Conservation (phyloP, 2,797 vertebrate genomes). For the Eremophila alpestris region DNA sequence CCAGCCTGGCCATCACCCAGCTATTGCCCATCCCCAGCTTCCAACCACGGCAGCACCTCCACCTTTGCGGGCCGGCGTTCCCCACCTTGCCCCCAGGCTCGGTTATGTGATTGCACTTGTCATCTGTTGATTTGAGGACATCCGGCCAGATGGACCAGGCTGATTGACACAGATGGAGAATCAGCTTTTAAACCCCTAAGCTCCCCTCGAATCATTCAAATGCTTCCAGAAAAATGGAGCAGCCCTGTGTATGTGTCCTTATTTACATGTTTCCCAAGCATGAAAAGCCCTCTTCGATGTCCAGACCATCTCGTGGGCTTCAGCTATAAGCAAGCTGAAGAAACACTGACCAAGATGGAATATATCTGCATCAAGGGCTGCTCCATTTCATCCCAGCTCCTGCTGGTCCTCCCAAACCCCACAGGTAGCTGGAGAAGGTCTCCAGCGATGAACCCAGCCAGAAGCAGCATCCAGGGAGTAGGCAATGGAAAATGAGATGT, state of each 20-base stretch:
- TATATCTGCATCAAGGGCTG: neutral
- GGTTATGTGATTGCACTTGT: neutral
- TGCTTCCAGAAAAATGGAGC: neutral
- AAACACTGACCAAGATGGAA: neutral
- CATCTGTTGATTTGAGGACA: neutral
- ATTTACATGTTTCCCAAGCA: neutral
- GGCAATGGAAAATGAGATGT: constrained; percentile 54
- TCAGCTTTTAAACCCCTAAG: neutral
- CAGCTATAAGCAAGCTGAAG: neutral
- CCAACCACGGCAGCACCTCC: neutral
- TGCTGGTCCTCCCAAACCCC: neutral
- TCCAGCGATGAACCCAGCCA: neutral
- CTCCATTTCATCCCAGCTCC: neutral
- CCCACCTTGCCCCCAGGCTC: neutral
- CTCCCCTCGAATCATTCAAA: neutral
- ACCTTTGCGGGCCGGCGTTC: neutral
- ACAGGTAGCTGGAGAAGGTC: constrained; percentile 19
- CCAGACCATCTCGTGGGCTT: neutral
- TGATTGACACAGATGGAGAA: neutral
- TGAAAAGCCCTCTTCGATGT: neutral
- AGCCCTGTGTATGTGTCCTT: neutral
- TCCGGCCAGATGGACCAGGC: neutral
- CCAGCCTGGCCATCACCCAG: neutral
- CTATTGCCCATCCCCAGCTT: neutral
- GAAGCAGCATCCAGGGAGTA: constrained; percentile 21